Evolutionary conservation across 2,113 vertebrate genomes (phyloP).

Genomic region (Gobiocypris rarus): DNA sequence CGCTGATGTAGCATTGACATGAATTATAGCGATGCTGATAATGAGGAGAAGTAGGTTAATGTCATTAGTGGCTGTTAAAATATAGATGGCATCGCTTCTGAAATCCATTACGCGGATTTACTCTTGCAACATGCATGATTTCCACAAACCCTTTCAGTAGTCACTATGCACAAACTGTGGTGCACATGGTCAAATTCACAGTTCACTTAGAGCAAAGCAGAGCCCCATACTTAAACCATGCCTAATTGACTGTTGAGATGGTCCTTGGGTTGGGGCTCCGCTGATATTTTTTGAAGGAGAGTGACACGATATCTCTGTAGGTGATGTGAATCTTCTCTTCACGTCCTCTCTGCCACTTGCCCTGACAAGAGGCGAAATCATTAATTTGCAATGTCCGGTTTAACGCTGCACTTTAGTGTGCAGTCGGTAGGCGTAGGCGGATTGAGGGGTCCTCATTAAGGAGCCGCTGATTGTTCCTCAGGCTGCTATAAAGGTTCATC

Average conservation of each 20-base stretch:
- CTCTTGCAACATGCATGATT: slow-evolving; percentile 13
- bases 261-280: slow-evolving; percentile 50
- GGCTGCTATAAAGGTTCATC: slow-evolving; percentile 69
- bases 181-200: slow-evolving; percentile 3
- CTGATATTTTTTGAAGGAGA: slow-evolving; percentile 49
- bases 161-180: neutral
- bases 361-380: slow-evolving; percentile 70
- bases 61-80: slow-evolving; percentile 16
- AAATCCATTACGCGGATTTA: neutral
- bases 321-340: slow-evolving; percentile 51
- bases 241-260: slow-evolving; percentile 55
- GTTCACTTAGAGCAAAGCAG: slow-evolving; percentile 21
- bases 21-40: neutral
- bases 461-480: slow-evolving; percentile 74
- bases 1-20: neutral
- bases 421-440: slow-evolving; percentile 21
- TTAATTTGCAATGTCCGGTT: slow-evolving; percentile 66
- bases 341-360: slow-evolving; percentile 40
- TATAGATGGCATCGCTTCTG: slow-evolving; percentile 2
- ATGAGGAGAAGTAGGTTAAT: slow-evolving; percentile 15
- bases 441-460: slow-evolving; percentile 71
- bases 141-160: neutral
- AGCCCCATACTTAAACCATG: slow-evolving; percentile 47
- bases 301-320: slow-evolving; percentile 63
- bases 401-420: slow-evolving; percentile 56